Base-by-base conservation (phyloP, 1,140 invertebrate species). In the Prorops nasuta region DNA sequence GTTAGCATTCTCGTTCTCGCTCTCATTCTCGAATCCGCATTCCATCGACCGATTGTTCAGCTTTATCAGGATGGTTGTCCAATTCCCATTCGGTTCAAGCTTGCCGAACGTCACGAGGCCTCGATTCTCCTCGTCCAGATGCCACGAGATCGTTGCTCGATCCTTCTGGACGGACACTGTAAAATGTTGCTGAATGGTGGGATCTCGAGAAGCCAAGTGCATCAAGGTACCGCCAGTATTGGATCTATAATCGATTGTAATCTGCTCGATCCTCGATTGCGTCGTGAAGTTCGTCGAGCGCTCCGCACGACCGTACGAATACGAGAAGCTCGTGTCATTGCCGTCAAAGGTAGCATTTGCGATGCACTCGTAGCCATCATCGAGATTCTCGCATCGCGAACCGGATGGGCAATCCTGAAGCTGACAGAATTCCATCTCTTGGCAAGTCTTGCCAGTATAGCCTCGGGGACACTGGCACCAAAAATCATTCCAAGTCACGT, bases 291-390 rank as follows among this genome's bases (percentile, higher is more conserved):
- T 55, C 1, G 51, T 37, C n/a, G n/a, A n/a, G n/a, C n/a, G n/a
- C 6, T 71, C 64, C 1, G 49, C 28, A 15, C 68, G 64, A 36
- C 61, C 52, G 35, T 73, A 77, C 15, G 58, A 20, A 61, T 87
- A 87, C 14, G 72, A 72, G 40, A 86, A 80, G 10, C 82, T 79
- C 0, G 83, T 83, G 32, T 80, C 74, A 12, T 77, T 74, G 15
- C 92, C 91, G 69, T 92, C 84, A 61, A 95, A 92, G 6, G 92
- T 92, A 6, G 86, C 86, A 66, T 93, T 92, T 0, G 91, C 84
- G n/a, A 92, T 80, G 70, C 96, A 98, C 78, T 96, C 92, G 76
- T 90, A 95, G 15, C 96, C 95, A 56, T 89, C 85, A 50, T 91
- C 86, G 4, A 97, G 80, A 78, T 97, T 97, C 36, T 86, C 81